Evolutionary conservation across 2,888 invertebrate genomes (phyloP), one percentile per base, ranked within the genome.

Genomic region (Heliothis peltigera): DNA sequence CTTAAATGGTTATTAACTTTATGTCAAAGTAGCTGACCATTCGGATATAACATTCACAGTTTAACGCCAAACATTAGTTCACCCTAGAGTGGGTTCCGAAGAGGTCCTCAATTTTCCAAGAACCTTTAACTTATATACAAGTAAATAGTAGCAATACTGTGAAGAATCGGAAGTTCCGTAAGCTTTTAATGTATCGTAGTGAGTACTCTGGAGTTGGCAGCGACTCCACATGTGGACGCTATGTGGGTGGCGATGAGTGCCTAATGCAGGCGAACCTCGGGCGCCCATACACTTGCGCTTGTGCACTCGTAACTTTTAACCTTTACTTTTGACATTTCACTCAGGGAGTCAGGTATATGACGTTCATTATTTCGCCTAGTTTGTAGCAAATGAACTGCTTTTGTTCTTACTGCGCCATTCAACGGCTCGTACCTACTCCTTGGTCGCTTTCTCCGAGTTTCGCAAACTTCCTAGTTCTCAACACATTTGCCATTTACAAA

Each of bases 281-380:
- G 66, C 58, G 62, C 61, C 70, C 70, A 48, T 61, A 79, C 77
- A 54, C 57, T 60, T 43, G 75, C 77, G 77, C 79, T 80, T 77
- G 74, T 87, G 88, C 87, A 86, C 87, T 86, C 87, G 78, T 91
- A 89, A 91, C 91, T 86, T 92, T 91, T 92, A 91, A 92, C 92
- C 92, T 92, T 92, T 92, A 89, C 90, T 87, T 91, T 87, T 92
- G 91, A 92, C 92, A 92, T 94, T 92, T 92, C 85, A 88, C 85
- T 87, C 79, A 80, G 77, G 83, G 62, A 68, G 32, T 51, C 79
- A 81, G 77, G 83, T 87, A 90, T 88, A 89, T 85, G 85, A 84
- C 87, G 88, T 88, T 90, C 91, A 91, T 92, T 92, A 93, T 92
- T 90, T 89, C 87, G 86, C 89, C 84, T 85, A 89, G 89, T 88